phyloP scores from a whole-genome alignment of 2,888 invertebrate genomes.

The Teleiodes luculella region DNA sequence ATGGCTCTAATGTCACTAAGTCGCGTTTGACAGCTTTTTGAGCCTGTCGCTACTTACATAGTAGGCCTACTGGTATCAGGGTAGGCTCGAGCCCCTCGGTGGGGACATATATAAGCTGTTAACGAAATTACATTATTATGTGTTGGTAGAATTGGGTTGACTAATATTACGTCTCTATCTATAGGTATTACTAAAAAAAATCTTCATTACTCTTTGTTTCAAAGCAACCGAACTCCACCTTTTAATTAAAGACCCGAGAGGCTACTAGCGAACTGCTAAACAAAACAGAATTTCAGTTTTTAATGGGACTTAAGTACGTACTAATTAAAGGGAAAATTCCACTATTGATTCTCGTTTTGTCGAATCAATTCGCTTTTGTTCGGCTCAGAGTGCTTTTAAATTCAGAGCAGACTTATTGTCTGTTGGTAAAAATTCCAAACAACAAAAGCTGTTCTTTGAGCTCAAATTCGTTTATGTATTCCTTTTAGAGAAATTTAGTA shows the following conservation, averaged over 20 bases:
- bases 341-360: slow-evolving; percentile 9
- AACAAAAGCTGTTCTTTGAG: not conserved
- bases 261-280: slow-evolving; percentile 19
- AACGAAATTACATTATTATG: too few relatives aligned
- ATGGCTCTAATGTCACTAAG: too few relatives aligned
- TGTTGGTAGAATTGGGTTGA: too few relatives aligned
- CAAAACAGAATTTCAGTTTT: slow-evolving; percentile 20
- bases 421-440: not conserved
- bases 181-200: too few relatives aligned
- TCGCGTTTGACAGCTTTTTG: too few relatives aligned
- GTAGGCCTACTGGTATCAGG: too few relatives aligned
- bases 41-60: too few relatives aligned
- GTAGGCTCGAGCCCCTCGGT: too few relatives aligned
- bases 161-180: too few relatives aligned
- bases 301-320: slow-evolving; percentile 11
- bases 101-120: too few relatives aligned
- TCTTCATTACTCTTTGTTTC: slow-evolving; percentile 33
- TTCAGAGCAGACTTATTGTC: slow-evolving; percentile 1
- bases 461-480: not conserved
- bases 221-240: slow-evolving; percentile 31
- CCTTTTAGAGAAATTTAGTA: not conserved
- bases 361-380: slow-evolving; percentile 3
- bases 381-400: slow-evolving; percentile 1
- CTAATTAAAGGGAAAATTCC: slow-evolving; percentile 7
- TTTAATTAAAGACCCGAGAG: slow-evolving; percentile 36